phyloP scores from a whole-genome alignment of 2,113 vertebrate genomes.

The Fulmarus glacialis region DNA sequence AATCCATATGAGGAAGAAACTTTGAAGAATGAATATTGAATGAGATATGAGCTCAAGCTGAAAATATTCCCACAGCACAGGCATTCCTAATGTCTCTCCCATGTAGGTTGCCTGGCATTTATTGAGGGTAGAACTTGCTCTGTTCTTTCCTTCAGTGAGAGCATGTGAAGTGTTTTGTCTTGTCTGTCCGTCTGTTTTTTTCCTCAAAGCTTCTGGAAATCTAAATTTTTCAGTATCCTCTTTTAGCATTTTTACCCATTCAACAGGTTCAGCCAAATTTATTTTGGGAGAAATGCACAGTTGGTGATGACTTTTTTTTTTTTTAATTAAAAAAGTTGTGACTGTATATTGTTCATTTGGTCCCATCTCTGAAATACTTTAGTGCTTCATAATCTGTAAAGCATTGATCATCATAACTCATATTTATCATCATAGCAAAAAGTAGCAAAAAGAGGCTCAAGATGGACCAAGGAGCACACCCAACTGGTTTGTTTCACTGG shows the following conservation, averaged over 20 bases:
- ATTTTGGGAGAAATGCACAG: not conserved
- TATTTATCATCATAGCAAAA: not conserved
- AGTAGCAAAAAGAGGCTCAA: not conserved
- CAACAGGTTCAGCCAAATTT: not conserved
- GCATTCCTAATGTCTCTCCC: not conserved
- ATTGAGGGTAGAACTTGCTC: not conserved
- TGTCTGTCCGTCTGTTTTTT: not conserved
- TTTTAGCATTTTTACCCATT: not conserved
- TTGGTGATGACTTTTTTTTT: not conserved
- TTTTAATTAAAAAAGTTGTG: not conserved
- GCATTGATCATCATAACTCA: not conserved
- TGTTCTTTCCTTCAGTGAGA: not conserved
- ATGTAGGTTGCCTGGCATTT: constrained; percentile 21
- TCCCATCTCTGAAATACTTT: not conserved
- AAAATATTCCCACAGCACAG: not conserved
- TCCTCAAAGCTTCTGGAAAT: not conserved
- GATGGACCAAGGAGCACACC: not conserved
- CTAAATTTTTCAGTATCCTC: not conserved
- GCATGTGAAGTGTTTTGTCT: not conserved
- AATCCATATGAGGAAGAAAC: not conserved
- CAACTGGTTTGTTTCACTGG: not conserved
- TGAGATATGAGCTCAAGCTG: not conserved
- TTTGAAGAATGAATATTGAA: not conserved
- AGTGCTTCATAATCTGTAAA: not conserved
- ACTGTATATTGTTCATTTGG: not conserved